Base-by-base conservation (phyloP, 2,888 invertebrate genomes). In the Conus canariensis region DNA sequence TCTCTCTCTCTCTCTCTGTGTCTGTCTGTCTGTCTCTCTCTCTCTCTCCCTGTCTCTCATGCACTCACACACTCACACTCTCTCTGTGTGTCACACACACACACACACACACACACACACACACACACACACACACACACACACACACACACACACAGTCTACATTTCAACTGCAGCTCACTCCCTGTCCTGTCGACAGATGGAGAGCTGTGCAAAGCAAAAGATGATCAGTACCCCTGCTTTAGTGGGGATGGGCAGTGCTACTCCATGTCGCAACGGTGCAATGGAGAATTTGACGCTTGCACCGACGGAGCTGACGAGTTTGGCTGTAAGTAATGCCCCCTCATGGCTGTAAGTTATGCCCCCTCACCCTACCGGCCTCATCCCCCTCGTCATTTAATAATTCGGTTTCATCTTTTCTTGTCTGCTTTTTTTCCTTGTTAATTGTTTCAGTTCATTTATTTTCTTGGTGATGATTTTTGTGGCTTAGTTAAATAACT, bases 201-300 rank as follows among this genome's bases (percentile, higher is more conserved):
- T 83, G 77, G 74, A 6, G 90, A 91, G 1, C 60, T 88, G 7
- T 92, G 92, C 87, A 67, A 89, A 30, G 45, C 45, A 8, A 16
- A n/a, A 14, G 19, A 97, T 64, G 98, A 98, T 0, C 97, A 97
- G 92, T 97, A 97, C 1, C 98, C 99, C 95, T 99, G 99, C 94
- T 97, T 99, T 88, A 97, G 97, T 90, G 92, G 93, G 74, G 96
- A 96, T 14, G 97, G 97, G 88, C 97, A 97, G 89, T 99, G 99
- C 96, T 99, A 98, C 96, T 97, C 97, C 74, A 93, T 97, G 56
- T 97, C 97, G 5, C 98, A 98, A 94, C 97, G 97, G 90, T 99
- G 99, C 96, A 98, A 99, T 96, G 97, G 98, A 0, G 94, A 97
- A 19, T 96, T 97, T 74, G 98, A 99, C 96, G 97, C 91, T n/a